Evolutionary conservation across 1,140 invertebrate species (phyloP).

Genomic region (Ericerus pela): DNA sequence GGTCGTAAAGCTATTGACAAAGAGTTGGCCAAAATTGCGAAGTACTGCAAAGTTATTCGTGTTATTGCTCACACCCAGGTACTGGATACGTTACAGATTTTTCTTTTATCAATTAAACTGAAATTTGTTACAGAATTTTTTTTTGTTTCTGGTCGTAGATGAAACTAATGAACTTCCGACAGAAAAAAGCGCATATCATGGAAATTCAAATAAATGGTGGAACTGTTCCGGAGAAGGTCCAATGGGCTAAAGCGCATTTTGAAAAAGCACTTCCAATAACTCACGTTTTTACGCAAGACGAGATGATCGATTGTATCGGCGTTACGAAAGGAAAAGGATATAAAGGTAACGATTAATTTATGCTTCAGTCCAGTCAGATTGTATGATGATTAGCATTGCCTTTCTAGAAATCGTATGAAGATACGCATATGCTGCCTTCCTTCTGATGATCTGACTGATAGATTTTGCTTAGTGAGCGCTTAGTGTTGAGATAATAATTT

Average conservation of each 20-base stretch:
- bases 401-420: conserved; percentile 36
- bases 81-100: conserved; percentile 23
- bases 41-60: conserved; percentile 93
- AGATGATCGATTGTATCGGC: conserved; percentile 98
- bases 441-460: conserved; percentile 37
- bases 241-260: conserved; percentile 90
- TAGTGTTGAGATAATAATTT: too few species aligned
- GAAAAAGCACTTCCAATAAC: conserved; percentile 85
- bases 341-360: conserved; percentile 55
- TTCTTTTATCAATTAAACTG: too few species aligned
- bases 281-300: conserved; percentile 88
- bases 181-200: conserved; percentile 99
- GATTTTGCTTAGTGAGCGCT: not conserved
- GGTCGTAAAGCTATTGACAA: conserved; percentile 94
- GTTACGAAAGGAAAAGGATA: conserved; percentile 99
- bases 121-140: too few species aligned
- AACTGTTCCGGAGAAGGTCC: conserved; percentile 83
- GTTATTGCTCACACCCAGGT: conserved; percentile 97
- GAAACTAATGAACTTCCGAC: conserved; percentile 90
- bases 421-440: conserved; percentile 54
- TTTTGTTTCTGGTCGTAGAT: too few species aligned
- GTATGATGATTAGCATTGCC: conserved; percentile 24
- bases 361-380: conserved; percentile 7
- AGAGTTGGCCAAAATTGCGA: conserved; percentile 92
- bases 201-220: conserved; percentile 99